Conservation (phyloP, 2,113 vertebrate species). For the Crotophaga sulcirostris region DNA sequence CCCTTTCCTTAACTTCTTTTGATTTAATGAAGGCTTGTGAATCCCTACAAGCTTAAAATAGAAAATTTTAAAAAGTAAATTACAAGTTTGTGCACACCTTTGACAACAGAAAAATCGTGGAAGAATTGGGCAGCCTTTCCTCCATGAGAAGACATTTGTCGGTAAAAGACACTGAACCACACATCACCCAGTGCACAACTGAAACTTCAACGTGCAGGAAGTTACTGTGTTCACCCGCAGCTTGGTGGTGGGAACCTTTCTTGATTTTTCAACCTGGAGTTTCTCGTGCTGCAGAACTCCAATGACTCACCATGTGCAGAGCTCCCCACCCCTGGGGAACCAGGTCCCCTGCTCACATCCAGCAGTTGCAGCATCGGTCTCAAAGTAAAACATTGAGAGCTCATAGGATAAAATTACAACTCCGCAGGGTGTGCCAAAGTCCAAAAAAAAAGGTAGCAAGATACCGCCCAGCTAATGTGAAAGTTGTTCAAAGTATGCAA, state of each 20-base stretch:
- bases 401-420: background rate
- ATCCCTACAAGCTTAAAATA: background rate
- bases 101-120: background rate
- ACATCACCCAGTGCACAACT: fast-evolving
- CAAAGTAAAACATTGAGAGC: background rate
- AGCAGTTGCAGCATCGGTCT: background rate
- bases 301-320: background rate
- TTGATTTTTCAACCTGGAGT: background rate
- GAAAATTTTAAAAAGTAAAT: background rate
- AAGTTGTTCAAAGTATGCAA: background rate
- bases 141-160: background rate
- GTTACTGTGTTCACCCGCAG: background rate
- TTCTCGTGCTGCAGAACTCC: background rate
- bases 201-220: fast-evolving
- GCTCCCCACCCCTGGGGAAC: background rate
- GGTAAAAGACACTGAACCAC: background rate
- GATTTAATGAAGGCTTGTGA: background rate
- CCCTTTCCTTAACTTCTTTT: background rate
- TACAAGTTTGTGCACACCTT: background rate
- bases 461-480: background rate
- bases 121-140: background rate
- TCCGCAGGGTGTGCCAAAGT: background rate
- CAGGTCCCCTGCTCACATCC: background rate
- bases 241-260: background rate
- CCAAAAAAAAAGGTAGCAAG: background rate